Conservation (phyloP, 2,888 invertebrate genomes). For the Pandemis cinnamomeana region DNA sequence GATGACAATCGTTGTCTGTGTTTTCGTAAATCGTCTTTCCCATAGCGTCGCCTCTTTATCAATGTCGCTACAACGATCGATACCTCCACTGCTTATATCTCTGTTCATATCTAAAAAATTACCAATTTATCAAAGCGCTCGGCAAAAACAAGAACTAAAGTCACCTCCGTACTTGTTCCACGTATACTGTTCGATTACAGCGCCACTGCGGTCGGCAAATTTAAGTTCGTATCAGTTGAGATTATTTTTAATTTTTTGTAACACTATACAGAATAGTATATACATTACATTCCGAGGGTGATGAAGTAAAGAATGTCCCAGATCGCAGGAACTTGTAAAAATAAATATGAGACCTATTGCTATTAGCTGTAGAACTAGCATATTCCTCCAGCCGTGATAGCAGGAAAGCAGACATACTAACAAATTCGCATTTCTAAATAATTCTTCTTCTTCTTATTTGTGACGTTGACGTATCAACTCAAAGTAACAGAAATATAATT, state of each 20-base stretch:
- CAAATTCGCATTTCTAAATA: too few relatives aligned
- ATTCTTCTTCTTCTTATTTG: too few relatives aligned
- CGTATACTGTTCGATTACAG: background rate
- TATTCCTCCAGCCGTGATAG: too few relatives aligned
- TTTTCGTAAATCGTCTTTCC: slow-evolving; percentile 1
- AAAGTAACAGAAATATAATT: too few relatives aligned
- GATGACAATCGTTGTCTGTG: background rate
- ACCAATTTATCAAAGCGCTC: background rate
- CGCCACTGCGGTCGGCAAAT: background rate
- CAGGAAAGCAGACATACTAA: too few relatives aligned
- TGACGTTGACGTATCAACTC: too few relatives aligned
- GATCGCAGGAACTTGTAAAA: too few relatives aligned
- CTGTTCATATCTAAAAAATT: background rate
- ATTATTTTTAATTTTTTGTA: background rate
- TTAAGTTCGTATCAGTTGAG: background rate
- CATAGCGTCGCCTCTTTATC: background rate
- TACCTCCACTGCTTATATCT: background rate
- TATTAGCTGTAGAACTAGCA: too few relatives aligned
- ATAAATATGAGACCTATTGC: too few relatives aligned
- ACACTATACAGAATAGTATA: too few relatives aligned
- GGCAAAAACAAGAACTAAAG: background rate
- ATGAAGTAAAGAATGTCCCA: too few relatives aligned
- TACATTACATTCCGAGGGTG: too few relatives aligned
- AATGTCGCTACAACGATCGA: background rate
- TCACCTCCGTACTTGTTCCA: background rate